Evolutionary conservation across 2,888 invertebrate genomes (phyloP).

Genomic region (Drosophila fungiperda): DNA sequence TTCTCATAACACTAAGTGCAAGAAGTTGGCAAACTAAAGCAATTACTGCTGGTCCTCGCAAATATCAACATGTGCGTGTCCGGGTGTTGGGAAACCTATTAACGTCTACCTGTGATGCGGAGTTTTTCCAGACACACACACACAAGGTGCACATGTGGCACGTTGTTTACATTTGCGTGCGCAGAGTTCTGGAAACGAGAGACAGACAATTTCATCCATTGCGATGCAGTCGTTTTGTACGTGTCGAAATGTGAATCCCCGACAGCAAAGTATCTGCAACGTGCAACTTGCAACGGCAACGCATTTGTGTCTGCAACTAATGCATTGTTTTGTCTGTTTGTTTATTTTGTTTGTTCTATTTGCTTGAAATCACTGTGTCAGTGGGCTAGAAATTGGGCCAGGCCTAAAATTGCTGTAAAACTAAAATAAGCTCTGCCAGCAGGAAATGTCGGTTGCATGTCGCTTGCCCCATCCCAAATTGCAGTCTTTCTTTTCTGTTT

Average conservation of each 20-base stretch:
- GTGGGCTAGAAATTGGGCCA: conserved; percentile 64
- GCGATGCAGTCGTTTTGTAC: conserved; percentile 45
- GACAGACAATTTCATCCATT: conserved; percentile 35
- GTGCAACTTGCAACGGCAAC: conserved; percentile 35
- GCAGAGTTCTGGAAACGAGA: conserved; percentile 34
- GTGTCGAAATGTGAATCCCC: conserved; percentile 70
- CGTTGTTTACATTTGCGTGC: conserved; percentile 58
- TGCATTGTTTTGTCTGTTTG: conserved; percentile 20
- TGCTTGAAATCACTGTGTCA: conserved; percentile 42
- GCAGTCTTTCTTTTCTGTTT: conserved; percentile 29
- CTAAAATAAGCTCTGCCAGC: conserved; percentile 63
- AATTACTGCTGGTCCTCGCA: conserved; percentile 32
- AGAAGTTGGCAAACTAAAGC: conserved; percentile 51
- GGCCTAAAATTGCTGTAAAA: conserved; percentile 27
- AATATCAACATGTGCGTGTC: conserved; percentile 33
- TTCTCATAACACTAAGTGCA: conserved; percentile 12
- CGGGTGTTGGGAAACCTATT: conserved; percentile 34
- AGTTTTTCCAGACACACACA: conserved; percentile 43
- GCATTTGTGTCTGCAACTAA: conserved; percentile 48
- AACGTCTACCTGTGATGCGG: conserved; percentile 37
- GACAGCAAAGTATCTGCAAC: conserved; percentile 49
- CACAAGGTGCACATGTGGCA: conserved; percentile 39
- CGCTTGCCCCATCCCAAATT: background rate
- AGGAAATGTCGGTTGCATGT: conserved; percentile 61
- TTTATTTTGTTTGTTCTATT: conserved; percentile 9